A percentile compares a stretch with the other conserved stretches of the same genome.
Conservation (phyloP, 2,888 invertebrate genomes). For the Automeris io region DNA sequence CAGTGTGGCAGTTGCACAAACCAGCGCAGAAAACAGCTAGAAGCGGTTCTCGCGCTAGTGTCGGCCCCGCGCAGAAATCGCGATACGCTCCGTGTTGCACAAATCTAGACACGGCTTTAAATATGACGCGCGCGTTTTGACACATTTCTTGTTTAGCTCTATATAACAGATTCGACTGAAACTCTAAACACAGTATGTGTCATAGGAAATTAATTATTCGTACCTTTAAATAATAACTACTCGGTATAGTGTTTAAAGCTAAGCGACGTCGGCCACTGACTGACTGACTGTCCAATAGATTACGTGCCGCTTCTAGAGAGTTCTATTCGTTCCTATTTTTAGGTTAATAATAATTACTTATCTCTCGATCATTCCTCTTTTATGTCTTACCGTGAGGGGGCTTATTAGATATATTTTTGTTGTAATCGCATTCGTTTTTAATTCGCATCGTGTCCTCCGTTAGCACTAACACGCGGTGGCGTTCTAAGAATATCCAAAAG, state of each 20-base stretch:
- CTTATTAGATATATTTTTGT: constrained; percentile 21
- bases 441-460: constrained; percentile 29
- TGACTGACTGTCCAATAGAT: constrained; percentile 61
- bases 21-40: too few species aligned
- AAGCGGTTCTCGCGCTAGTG: too few species aligned
- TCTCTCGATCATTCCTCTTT: constrained; percentile 63
- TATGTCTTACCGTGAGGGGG: constrained; percentile 7
- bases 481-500: constrained; percentile 20
- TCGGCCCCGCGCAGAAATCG: too few species aligned
- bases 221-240: constrained; percentile 37
- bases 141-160: constrained; percentile 67
- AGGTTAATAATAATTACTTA: constrained; percentile 62
- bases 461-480: constrained; percentile 16
- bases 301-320: constrained; percentile 38
- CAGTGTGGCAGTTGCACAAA: too few species aligned
- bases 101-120: too few species aligned
- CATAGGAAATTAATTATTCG: constrained; percentile 56
- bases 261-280: constrained; percentile 55
- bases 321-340: constrained; percentile 64
- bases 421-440: constrained; percentile 32
- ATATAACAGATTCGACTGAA: constrained; percentile 61
- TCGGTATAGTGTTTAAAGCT: constrained; percentile 46
- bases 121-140: constrained; percentile 57
- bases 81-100: too few species aligned
- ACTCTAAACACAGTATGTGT: constrained; percentile 49